Conservation (phyloP, 1,140 invertebrate genomes). For the Drosophila gunungcola region DNA sequence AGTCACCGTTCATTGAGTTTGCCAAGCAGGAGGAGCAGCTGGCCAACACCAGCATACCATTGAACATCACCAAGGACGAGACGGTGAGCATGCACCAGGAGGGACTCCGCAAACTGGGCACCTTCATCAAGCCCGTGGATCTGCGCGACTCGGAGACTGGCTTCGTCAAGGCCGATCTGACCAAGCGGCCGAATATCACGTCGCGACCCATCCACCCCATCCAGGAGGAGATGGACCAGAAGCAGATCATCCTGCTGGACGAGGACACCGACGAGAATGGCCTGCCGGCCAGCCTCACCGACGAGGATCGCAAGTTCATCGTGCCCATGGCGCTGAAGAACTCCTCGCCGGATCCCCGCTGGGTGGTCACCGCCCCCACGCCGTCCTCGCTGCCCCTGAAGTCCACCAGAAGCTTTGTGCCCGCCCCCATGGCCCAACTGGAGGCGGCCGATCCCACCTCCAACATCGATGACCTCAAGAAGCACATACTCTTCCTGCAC, state of each 20-base stretch:
- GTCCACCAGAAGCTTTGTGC: background rate
- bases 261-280: constrained; percentile 12
- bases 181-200: constrained; percentile 2
- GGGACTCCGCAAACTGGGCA: constrained; percentile 6
- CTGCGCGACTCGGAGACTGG: constrained; percentile 9
- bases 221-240: constrained; percentile 9
- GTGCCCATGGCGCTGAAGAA: constrained; percentile 10
- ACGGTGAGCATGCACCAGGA: constrained; percentile 5
- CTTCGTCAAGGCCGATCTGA: constrained; percentile 8
- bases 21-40: background rate
- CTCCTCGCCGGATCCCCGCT: constrained; percentile 1
- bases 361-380: background rate
- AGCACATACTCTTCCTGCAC: constrained; percentile 6
- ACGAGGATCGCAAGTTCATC: constrained; percentile 7
- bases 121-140: constrained; percentile 7
- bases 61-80: constrained; percentile 9
- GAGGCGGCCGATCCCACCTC: constrained; percentile 4
- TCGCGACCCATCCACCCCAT: background rate
- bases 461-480: constrained; percentile 7
- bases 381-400: background rate
- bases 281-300: constrained; percentile 2
- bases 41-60: constrained; percentile 1
- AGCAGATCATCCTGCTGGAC: constrained; percentile 9
- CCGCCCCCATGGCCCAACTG: background rate
- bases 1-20: constrained; percentile 3